Percentiles rank a stretch among this genome's conserved stretches.
phyloP scores from a whole-genome alignment of 35 echinoderm and acorn worm species.

The Apostichopus japonicus region DNA sequence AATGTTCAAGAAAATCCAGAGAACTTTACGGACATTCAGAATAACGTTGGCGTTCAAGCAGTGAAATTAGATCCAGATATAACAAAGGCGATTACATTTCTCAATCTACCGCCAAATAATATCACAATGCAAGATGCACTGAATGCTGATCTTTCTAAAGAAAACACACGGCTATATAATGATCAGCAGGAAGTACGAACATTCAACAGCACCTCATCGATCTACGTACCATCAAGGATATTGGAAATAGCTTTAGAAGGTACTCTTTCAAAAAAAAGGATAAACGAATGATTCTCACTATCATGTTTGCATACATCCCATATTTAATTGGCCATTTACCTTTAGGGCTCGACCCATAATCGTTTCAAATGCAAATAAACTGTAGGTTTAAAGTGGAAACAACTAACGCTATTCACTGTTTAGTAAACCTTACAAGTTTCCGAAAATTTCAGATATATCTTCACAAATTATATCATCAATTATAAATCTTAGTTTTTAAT shows the following conservation, averaged over 20 bases:
- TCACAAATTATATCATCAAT: too few species aligned
- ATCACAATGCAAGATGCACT: too few species aligned
- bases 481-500: too few species aligned
- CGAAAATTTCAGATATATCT: too few species aligned
- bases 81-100: background rate
- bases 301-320: too few species aligned
- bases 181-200: background rate
- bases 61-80: background rate
- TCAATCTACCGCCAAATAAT: background rate
- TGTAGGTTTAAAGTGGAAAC: too few species aligned
- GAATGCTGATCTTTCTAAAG: background rate
- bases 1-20: slow-evolving; percentile 18
- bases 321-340: too few species aligned
- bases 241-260: slow-evolving; percentile 1
- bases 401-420: too few species aligned
- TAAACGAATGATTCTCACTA: too few species aligned
- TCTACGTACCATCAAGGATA: background rate
- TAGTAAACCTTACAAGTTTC: too few species aligned
- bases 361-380: too few species aligned
- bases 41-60: slow-evolving; percentile 18
- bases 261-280: background rate
- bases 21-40: slow-evolving; percentile 28
- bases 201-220: background rate
- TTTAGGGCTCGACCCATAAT: too few species aligned
- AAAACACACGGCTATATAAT: background rate